Base-by-base conservation (phyloP, 2,797 vertebrate species). In the Helostoma temminkii region DNA sequence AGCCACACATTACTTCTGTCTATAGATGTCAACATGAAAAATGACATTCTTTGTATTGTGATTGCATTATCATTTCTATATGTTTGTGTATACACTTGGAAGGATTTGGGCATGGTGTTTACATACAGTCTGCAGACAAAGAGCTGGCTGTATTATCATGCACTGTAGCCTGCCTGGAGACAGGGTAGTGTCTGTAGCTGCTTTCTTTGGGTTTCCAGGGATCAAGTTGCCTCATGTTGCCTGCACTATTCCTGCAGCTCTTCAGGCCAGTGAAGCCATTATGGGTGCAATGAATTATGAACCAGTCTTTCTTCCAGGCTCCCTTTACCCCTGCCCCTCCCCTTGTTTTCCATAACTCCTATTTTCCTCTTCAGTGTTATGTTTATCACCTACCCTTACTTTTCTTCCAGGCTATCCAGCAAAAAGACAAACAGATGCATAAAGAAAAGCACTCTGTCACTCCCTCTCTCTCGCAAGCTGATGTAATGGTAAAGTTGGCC, bases 231-330 rank as follows among this genome's bases (percentile, higher is more conserved):
- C 60, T 49, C 32, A 32, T 18, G 10, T 81, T 76, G 78, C 81
- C 76, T 52, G 43, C 63, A 59, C 70, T 75, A 72, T 83, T 81
- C 74, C 65, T 83, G 82, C 74, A 81, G 60, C 77, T 84, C 86
- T 84, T 90, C 77, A 46, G 86, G 81, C 88, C 81, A 79, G 72
- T 84, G 82, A 83, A 77, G 87, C 87, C 85, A 85, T 93, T 89
- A 91, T 89, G 76, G 81, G 55, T 74, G 47, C 85, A 85, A 93
- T 93, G 69, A 93, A 92, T 93, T 91, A 94, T 93, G 82, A 72
- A 93, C 81, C 47, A 87, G 70, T 54, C 59, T 70, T 78, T 73
- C 61, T 81, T 80, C 81, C 47, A 88, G 71, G 53, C 59, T 70
- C 76, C 71, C 58, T 81, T 81, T 59, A 59, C 11, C 39, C 39